phyloP scores from a whole-genome alignment of 2,888 invertebrate species.

The Neuroscelio doddi region DNA sequence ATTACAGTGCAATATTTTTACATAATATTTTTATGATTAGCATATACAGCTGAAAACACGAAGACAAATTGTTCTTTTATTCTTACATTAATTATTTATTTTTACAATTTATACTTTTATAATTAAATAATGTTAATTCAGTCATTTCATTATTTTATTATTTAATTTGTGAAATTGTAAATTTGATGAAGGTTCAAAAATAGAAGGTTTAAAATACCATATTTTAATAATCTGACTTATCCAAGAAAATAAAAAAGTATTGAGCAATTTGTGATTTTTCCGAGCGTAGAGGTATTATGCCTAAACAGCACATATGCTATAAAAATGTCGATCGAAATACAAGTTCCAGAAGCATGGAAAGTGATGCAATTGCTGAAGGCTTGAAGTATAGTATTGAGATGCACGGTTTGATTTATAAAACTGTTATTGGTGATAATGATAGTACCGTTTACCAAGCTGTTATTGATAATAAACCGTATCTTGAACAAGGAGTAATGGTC shows the following conservation, averaged over 20 bases:
- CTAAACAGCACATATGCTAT: constrained; percentile 22
- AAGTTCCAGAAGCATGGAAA: constrained; percentile 20
- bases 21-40: too few species aligned
- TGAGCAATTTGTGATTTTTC: constrained; percentile 42
- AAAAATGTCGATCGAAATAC: constrained; percentile 53
- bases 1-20: too few species aligned
- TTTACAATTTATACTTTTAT: too few species aligned
- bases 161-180: too few species aligned
- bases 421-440: constrained; percentile 30
- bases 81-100: too few species aligned
- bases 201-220: too few species aligned
- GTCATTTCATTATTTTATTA: too few species aligned
- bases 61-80: too few species aligned
- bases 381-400: constrained; percentile 16
- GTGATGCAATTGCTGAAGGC: constrained; percentile 18
- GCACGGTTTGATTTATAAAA: constrained; percentile 24
- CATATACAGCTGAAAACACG: too few species aligned
- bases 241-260: constrained; percentile 57
- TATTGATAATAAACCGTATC: constrained; percentile 23
- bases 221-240: too few species aligned
- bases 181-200: too few species aligned
- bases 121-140: too few species aligned
- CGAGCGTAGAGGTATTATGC: neutral
- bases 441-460: constrained; percentile 32
- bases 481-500: constrained; percentile 15